phyloP scores from a whole-genome alignment of 2,113 vertebrate species.

The Ictalurus punctatus region DNA sequence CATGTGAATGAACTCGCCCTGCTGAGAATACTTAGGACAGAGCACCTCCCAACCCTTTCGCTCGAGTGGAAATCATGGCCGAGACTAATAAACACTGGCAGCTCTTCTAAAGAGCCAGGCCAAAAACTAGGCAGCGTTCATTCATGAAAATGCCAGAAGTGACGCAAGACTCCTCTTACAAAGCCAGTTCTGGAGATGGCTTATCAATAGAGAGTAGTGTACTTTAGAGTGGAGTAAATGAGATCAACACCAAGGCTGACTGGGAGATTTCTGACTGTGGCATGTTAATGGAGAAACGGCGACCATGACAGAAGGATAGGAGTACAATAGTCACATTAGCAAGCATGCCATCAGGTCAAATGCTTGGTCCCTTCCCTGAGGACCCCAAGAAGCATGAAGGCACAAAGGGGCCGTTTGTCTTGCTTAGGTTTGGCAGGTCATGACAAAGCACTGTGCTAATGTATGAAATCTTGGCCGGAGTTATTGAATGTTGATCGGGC shows the following conservation, averaged over 20 bases:
- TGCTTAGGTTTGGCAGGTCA: constrained; percentile 5
- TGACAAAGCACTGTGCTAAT: constrained; percentile 16
- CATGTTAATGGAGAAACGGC: constrained; percentile 31
- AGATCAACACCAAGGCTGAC: constrained; percentile 5
- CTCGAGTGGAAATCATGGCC: constrained; percentile 32
- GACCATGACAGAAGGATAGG: constrained; percentile 32
- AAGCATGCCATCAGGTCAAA: constrained; percentile 45
- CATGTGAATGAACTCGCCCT: constrained; percentile 40
- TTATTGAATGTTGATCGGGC: neutral
- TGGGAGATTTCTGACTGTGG: neutral
- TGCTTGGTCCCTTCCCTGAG: constrained; percentile 32
- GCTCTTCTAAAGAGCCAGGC: constrained; percentile 14
- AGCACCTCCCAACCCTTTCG: constrained; percentile 1
- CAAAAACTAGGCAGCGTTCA: constrained; percentile 40
- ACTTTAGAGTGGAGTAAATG: constrained; percentile 25
- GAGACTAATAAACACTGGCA: constrained; percentile 43
- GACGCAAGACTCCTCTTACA: constrained; percentile 24
- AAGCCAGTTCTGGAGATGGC: constrained; percentile 33
- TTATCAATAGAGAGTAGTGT: constrained; percentile 34
- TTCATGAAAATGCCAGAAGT: constrained; percentile 49
- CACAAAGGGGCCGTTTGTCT: constrained; percentile 47
- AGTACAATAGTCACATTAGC: constrained; percentile 41
- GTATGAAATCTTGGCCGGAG: neutral
- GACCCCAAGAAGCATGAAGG: constrained; percentile 28
- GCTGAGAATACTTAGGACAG: constrained; percentile 24